Conservation (phyloP, 2,888 invertebrate species). For the Monochamus alternatus region DNA sequence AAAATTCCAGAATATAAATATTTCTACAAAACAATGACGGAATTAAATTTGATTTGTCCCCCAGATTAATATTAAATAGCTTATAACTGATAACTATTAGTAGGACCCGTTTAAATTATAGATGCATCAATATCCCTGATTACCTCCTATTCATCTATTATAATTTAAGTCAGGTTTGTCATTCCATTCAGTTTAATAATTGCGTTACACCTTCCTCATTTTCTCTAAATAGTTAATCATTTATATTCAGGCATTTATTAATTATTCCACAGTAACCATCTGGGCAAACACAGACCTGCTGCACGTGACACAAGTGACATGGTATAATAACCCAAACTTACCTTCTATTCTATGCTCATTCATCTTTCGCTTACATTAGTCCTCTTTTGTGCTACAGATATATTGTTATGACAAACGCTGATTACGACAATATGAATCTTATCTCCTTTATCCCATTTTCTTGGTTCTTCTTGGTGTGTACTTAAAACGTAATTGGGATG, state of each 20-base stretch:
- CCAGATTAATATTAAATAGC: no score
- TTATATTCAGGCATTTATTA: constrained; percentile 26
- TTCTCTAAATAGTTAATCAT: constrained; percentile 28
- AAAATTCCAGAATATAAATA: no score
- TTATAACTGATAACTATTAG: no score
- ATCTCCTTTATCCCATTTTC: constrained; percentile 39
- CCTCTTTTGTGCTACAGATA: constrained; percentile 39
- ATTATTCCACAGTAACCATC: constrained; percentile 26
- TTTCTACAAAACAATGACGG: no score
- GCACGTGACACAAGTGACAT: constrained; percentile 38
- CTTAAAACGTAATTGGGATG: constrained; percentile 34
- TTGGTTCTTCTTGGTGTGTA: constrained; percentile 28
- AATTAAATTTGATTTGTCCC: no score
- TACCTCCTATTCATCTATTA: background rate
- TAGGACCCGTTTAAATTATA: background rate
- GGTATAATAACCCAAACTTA: constrained; percentile 33
- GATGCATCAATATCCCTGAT: background rate
- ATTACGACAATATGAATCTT: constrained; percentile 39
- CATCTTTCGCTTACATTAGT: constrained; percentile 38
- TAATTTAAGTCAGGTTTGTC: constrained; percentile 11
- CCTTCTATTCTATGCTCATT: constrained; percentile 37
- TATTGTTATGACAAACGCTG: constrained; percentile 44
- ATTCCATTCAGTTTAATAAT: constrained; percentile 13
- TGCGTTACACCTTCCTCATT: constrained; percentile 20
- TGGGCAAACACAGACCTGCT: constrained; percentile 31